phyloP scores from a whole-genome alignment of 2,113 vertebrate genomes.

The Anarhynchus alexandrinus region DNA sequence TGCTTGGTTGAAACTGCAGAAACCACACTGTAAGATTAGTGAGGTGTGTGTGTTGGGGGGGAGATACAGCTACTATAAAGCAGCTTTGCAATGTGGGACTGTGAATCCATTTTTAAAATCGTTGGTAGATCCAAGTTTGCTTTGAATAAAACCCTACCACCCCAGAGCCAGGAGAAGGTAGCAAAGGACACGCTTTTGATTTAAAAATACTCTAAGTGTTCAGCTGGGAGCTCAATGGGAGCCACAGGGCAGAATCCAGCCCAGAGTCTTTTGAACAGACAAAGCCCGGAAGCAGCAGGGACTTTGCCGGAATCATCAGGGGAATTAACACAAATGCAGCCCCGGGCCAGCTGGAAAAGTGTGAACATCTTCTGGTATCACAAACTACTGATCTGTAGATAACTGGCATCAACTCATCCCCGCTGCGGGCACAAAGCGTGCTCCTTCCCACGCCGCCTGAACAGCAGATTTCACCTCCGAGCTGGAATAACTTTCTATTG shows the following conservation, averaged over 20 bases:
- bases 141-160: background rate
- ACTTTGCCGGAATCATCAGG: background rate
- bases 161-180: background rate
- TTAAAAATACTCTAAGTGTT: background rate
- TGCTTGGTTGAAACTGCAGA: background rate
- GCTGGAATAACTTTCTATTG: background rate
- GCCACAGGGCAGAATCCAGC: background rate
- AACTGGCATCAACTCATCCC: background rate
- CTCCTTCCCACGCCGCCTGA: background rate
- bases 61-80: background rate
- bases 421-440: background rate
- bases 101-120: background rate
- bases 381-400: background rate
- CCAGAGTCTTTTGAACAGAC: background rate
- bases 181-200: background rate
- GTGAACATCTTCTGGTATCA: background rate
- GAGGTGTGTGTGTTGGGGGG: background rate
- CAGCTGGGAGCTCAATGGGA: background rate
- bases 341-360: background rate
- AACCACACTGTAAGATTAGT: background rate
- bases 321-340: background rate
- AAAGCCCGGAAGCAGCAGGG: background rate
- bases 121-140: background rate
- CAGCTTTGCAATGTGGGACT: background rate
- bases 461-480: background rate